Percentiles rank a stretch among this genome's conserved stretches.
Conservation (phyloP, 2,113 vertebrate genomes). For the Callaeas wilsoni region DNA sequence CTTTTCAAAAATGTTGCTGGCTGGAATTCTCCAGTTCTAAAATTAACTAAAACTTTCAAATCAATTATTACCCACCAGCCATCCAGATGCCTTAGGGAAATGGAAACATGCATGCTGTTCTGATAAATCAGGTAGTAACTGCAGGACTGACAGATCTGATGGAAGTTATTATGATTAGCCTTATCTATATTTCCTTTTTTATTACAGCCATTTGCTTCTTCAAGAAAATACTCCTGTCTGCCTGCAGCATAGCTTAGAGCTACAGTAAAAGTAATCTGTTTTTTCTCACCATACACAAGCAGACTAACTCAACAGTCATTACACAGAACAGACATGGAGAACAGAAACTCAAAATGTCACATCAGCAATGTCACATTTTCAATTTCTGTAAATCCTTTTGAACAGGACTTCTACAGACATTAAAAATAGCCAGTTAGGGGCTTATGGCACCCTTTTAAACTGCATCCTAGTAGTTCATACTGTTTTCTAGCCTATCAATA, state of each 20-base stretch:
- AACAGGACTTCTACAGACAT: neutral
- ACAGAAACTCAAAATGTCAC: slow-evolving; percentile 22
- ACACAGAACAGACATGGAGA: neutral
- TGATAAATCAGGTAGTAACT: slow-evolving; percentile 17
- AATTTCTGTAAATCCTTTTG: neutral
- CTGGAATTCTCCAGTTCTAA: neutral
- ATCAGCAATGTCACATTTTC: neutral
- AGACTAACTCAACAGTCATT: slow-evolving; percentile 18
- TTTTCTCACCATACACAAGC: slow-evolving; percentile 11
- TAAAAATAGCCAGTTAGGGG: neutral
- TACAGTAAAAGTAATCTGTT: neutral
- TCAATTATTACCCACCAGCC: neutral
- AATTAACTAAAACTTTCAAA: slow-evolving; percentile 19
- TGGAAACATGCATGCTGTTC: neutral
- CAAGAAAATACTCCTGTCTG: slow-evolving; percentile 47
- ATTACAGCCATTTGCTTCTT: slow-evolving; percentile 49
- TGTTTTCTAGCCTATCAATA: neutral
- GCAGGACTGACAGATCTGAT: slow-evolving; percentile 9
- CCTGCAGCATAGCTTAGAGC: slow-evolving; percentile 34
- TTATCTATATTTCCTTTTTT: slow-evolving; percentile 48
- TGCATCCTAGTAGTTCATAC: neutral
- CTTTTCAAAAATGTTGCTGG: neutral
- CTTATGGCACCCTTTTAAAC: neutral
- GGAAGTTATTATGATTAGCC: neutral
- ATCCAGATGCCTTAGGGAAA: neutral